Conservation (phyloP, 2,113 vertebrate genomes). For the Sinocyclocheilus anophthalmus region DNA sequence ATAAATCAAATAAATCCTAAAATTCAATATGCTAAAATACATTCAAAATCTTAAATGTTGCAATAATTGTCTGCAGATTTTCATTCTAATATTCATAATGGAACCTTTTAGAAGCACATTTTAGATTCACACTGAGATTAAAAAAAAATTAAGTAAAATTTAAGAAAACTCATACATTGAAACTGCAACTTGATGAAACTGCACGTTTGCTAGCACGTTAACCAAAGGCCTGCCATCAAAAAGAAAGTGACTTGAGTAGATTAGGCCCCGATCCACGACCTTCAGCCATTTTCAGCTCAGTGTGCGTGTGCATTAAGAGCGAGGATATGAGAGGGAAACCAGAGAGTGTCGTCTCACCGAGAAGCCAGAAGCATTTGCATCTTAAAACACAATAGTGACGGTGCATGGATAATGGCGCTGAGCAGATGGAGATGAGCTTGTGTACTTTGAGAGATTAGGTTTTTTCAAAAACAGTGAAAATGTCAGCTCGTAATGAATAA, state of each 20-base stretch:
- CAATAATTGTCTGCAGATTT: neutral
- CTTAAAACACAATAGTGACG: conserved; percentile 45
- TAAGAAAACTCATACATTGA: neutral
- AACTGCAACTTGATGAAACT: neutral
- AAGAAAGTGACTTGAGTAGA: conserved; percentile 12
- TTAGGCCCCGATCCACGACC: neutral
- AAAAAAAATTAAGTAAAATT: neutral
- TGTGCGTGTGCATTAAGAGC: conserved; percentile 23
- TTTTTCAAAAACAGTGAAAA: conserved; percentile 22
- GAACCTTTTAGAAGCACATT: neutral
- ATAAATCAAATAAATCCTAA: neutral
- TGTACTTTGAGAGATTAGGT: neutral
- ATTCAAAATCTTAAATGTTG: neutral
- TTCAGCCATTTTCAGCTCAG: conserved; percentile 11
- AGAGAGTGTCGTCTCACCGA: neutral
- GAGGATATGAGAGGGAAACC: conserved; percentile 18
- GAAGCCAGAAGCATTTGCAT: conserved; percentile 35
- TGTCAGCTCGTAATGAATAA: conserved; percentile 36
- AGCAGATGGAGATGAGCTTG: conserved; percentile 45
- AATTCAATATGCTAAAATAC: neutral
- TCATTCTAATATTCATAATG: neutral
- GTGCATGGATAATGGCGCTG: conserved; percentile 44
- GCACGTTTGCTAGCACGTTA: neutral
- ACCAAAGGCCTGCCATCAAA: neutral
- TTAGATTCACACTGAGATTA: neutral